A percentile compares a stretch with the other conserved stretches of the same genome.
Evolutionary conservation across 2,113 vertebrate species (phyloP).

Genomic region (Apodemus sylvaticus): DNA sequence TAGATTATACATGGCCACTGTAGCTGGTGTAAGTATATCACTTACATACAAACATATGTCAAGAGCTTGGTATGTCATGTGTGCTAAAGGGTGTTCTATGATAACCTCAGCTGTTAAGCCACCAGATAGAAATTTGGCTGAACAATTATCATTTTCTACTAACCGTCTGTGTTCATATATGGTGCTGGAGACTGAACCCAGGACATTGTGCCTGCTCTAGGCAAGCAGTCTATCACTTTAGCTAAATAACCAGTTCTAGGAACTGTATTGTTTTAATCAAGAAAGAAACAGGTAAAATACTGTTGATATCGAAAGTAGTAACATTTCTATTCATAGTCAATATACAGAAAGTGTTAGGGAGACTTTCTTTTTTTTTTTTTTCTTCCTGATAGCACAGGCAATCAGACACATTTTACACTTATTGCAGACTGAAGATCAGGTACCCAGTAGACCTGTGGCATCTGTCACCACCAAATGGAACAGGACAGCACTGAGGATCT

Average conservation of each 20-base stretch:
- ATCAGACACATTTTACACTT: neutral
- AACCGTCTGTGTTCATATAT: neutral
- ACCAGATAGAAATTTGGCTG: neutral
- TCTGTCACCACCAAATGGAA: neutral
- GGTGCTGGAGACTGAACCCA: neutral
- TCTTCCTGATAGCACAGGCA: neutral
- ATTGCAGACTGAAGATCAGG: neutral
- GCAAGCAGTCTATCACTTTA: neutral
- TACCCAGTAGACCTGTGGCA: neutral
- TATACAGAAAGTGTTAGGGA: neutral
- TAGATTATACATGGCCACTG: neutral
- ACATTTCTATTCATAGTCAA: neutral
- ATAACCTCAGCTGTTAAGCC: neutral
- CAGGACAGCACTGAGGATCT: neutral
- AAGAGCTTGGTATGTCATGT: neutral
- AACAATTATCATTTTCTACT: neutral
- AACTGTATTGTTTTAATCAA: neutral
- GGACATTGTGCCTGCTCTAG: neutral
- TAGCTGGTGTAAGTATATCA: neutral
- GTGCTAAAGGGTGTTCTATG: neutral
- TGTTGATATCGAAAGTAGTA: neutral
- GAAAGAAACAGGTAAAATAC: neutral
- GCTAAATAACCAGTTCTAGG: neutral
- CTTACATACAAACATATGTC: neutral
- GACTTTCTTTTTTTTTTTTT: neutral